Evolutionary conservation across 1,140 invertebrate species (phyloP).

Genomic region (Drosophila lowei): DNA sequence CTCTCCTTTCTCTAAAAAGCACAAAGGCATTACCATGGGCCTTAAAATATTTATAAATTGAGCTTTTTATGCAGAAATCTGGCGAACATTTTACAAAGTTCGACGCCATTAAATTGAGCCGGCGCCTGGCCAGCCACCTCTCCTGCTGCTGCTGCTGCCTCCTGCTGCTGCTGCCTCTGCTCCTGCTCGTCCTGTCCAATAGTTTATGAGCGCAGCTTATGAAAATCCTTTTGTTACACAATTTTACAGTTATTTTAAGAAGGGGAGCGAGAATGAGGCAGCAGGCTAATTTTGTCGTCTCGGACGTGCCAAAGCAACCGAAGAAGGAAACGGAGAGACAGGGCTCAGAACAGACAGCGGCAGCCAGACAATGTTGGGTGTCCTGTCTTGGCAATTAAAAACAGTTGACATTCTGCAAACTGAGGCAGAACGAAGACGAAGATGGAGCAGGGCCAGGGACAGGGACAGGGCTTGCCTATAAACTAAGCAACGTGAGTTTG

Average conservation of each 20-base stretch:
- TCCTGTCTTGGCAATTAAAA: constrained; percentile 73
- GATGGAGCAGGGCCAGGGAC: constrained; percentile 10
- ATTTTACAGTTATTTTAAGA: constrained; percentile 76
- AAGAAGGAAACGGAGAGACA: constrained; percentile 20
- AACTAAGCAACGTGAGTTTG: constrained; percentile 80
- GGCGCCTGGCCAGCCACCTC: neutral
- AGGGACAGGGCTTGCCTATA: constrained; percentile 65
- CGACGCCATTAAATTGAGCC: constrained; percentile 68
- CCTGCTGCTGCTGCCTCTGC: neutral
- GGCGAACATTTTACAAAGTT: constrained; percentile 53
- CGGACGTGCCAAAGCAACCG: constrained; percentile 64
- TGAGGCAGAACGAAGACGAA: constrained; percentile 39
- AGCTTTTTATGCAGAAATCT: constrained; percentile 48
- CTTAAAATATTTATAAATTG: constrained; percentile 65
- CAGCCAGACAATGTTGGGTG: constrained; percentile 58
- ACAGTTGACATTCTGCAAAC: constrained; percentile 79
- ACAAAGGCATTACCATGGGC: constrained; percentile 49
- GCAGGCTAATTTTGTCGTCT: constrained; percentile 67
- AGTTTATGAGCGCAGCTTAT: constrained; percentile 77
- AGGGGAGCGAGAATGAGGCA: neutral
- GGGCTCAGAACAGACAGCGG: neutral
- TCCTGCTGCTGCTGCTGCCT: neutral
- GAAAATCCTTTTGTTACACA: constrained; percentile 81
- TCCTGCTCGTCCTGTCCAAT: constrained; percentile 36
- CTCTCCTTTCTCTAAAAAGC: too few species aligned